Evolutionary conservation across 2,113 vertebrate species (phyloP), one percentile per base, ranked within the genome.

Genomic region (Pimephales promelas): DNA sequence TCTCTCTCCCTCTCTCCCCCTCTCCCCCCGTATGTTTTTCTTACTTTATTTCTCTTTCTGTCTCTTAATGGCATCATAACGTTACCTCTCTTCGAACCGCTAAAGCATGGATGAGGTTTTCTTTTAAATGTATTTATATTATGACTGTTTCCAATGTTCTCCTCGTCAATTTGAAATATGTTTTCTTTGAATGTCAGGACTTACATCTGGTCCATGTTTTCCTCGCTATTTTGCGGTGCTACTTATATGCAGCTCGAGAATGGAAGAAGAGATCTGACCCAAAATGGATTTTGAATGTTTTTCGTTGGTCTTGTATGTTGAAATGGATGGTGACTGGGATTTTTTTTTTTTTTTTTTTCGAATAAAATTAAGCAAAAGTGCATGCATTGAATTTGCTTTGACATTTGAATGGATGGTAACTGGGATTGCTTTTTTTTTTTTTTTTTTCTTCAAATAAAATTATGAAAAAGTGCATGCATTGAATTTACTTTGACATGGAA

Each of bases 131-230:
- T 90, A 87, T 90, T 43, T 71, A 24, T 71, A 88, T 87, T 62
- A 87, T n/a, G 88, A 83, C 85, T 72, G 83, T 88, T 90, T 90
- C 89, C 88, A 89, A 87, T 83, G 87, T 89, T 87, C 81, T 87
- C 73, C 87, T 83, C 83, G 88, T 87, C 43, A 14, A 52, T 74
- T 74, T 86, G 79, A 76, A 91, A 79, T 73, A 79, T 84, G 84
- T 74, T 87, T 74, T 83, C 79, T 72, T 71, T 83, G 87, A 75
- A 90, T 82, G 80, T 90, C 80, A 87, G 81, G 84, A 52, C 43
- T 36, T 87, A 85, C 89, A 90, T 92, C 89, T 92, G 89, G 87
- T 91, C 81, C 87, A 54, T 86, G 88, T 92, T 91, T 85, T 83
- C 74, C 16, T 9, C 82, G 43, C 80, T 88, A 87, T 88, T 80